Evolutionary conservation across 2,113 vertebrate species (phyloP).

Genomic region (Heterochromis multidens): DNA sequence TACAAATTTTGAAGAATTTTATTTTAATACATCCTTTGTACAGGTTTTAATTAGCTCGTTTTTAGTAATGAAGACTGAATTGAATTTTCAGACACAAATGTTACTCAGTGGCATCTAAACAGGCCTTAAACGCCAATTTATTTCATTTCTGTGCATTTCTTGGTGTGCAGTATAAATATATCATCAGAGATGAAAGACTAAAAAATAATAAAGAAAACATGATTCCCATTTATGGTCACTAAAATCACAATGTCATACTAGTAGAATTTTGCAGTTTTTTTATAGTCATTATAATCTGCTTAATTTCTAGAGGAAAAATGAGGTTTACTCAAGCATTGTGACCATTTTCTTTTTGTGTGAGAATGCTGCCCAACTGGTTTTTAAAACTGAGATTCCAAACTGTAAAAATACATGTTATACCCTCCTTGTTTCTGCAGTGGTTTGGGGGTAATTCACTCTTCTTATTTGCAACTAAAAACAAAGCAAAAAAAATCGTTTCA

Average conservation of each 20-base stretch:
- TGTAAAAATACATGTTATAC: accelerated
- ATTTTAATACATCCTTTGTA: accelerated
- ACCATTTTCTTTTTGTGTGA: not conserved
- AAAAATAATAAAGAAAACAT: not conserved
- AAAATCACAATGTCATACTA: not conserved
- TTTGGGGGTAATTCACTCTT: not conserved
- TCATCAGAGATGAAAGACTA: not conserved
- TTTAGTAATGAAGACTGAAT: not conserved
- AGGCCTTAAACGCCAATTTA: accelerated
- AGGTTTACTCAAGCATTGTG: not conserved
- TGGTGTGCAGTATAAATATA: not conserved
- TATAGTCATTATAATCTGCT: not conserved
- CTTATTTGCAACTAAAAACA: accelerated
- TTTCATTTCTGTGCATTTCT: not conserved
- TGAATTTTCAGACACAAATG: not conserved
- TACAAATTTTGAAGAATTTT: accelerated
- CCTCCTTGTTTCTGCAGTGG: not conserved
- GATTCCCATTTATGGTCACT: not conserved
- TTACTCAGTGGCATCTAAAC: not conserved
- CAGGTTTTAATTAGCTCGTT: not conserved
- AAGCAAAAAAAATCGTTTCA: not conserved
- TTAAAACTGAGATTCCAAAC: not conserved
- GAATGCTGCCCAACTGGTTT: not conserved
- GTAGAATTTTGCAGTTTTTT: not conserved
- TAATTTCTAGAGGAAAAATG: not conserved